Conservation (phyloP, 2,113 vertebrate genomes). For the Xiphophorus couchianus region DNA sequence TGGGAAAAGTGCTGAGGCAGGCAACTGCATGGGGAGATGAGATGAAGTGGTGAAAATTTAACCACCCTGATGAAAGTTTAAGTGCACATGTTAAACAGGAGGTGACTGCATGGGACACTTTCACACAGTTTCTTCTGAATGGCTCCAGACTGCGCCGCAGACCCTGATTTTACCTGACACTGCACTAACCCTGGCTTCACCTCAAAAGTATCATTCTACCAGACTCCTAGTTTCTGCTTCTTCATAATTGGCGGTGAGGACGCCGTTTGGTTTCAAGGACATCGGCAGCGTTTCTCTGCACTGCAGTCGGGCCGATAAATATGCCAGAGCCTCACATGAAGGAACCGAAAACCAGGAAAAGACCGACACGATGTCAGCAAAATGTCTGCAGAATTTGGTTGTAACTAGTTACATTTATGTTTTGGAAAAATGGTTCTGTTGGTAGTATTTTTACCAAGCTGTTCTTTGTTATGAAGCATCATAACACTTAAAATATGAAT, state of each 20-base stretch:
- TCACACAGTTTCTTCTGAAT: slow-evolving; percentile 4
- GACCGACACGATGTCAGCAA: neutral
- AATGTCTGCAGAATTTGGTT: no score
- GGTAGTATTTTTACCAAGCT: no score
- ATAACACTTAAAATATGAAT: no score
- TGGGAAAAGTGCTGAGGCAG: slow-evolving; percentile 62
- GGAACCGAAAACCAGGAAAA: slow-evolving; percentile 4
- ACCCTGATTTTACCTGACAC: slow-evolving; percentile 38
- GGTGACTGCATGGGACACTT: slow-evolving; percentile 16
- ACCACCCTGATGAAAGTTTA: slow-evolving; percentile 71
- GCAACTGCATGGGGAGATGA: slow-evolving; percentile 42
- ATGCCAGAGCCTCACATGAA: slow-evolving; percentile 44
- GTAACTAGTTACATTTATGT: no score
- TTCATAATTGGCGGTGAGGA: slow-evolving; percentile 50
- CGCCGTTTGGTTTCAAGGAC: slow-evolving; percentile 42
- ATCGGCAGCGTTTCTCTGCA: slow-evolving; percentile 31
- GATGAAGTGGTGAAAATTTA: slow-evolving; percentile 71
- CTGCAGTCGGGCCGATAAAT: slow-evolving; percentile 31
- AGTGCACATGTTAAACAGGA: slow-evolving; percentile 68
- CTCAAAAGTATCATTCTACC: slow-evolving; percentile 24
- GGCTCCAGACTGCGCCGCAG: slow-evolving; percentile 8
- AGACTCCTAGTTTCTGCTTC: slow-evolving; percentile 26
- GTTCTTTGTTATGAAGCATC: no score
- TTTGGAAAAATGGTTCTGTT: no score
- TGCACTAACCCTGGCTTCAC: slow-evolving; percentile 32